Evolutionary conservation across 2,888 invertebrate genomes (phyloP).

Genomic region (Hypsopygia costalis): DNA sequence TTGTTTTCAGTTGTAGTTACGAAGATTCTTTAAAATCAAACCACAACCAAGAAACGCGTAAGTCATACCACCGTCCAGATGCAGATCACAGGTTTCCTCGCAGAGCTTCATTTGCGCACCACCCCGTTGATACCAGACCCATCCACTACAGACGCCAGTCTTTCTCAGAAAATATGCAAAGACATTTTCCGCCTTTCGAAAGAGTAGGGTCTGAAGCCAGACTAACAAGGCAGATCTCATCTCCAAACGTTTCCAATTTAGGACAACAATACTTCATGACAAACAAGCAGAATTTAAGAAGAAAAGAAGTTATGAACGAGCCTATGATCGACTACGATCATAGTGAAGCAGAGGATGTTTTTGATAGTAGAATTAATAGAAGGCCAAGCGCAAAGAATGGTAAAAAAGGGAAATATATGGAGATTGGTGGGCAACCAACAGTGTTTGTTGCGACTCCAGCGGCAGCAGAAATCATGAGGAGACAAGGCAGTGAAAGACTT

Average conservation of each 20-base stretch:
- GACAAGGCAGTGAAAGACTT: conserved; percentile 66
- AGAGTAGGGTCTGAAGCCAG: conserved; percentile 40
- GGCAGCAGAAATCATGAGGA: conserved; percentile 65
- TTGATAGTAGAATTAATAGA: conserved; percentile 60
- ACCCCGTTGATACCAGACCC: conserved; percentile 50
- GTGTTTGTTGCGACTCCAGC: conserved; percentile 69
- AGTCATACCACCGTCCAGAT: conserved; percentile 38
- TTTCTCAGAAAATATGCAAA: conserved; percentile 67
- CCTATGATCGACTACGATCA: conserved; percentile 74
- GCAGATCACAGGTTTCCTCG: conserved; percentile 49
- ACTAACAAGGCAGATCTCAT: conserved; percentile 57
- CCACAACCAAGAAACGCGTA: conserved; percentile 60
- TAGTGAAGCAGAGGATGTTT: conserved; percentile 69
- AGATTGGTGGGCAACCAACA: conserved; percentile 57
- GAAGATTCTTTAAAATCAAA: conserved; percentile 89
- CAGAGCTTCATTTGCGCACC: conserved; percentile 64
- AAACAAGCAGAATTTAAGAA: conserved; percentile 49
- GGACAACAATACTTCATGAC: conserved; percentile 58
- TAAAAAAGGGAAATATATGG: conserved; percentile 61
- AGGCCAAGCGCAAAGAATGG: conserved; percentile 43
- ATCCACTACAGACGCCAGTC: conserved; percentile 58
- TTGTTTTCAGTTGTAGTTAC: conserved; percentile 84
- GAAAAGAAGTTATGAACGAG: conserved; percentile 60
- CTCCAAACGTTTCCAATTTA: conserved; percentile 56
- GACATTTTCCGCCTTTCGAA: conserved; percentile 60